Conservation (phyloP, 2,113 vertebrate species). For the Psilopogon haemacephalus region DNA sequence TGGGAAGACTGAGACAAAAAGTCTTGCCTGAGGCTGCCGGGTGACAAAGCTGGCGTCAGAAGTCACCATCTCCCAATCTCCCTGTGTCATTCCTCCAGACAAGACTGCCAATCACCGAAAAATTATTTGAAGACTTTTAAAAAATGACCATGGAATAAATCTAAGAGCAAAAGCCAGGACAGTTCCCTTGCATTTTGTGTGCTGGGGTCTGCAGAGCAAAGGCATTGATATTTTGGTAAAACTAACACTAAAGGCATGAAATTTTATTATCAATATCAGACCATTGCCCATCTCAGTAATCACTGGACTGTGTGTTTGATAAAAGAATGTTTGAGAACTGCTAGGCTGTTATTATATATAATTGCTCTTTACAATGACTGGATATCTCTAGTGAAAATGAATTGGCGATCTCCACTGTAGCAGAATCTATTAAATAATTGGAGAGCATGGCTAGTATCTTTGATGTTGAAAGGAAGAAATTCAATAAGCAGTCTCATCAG, state of each 20-base stretch:
- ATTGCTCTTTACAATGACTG: slow-evolving; percentile 71
- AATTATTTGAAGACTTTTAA: neutral
- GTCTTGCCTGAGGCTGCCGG: neutral
- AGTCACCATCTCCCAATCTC: neutral
- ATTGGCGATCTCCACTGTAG: slow-evolving; percentile 56
- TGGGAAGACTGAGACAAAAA: neutral
- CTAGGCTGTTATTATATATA: slow-evolving; percentile 69
- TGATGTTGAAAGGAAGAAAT: slow-evolving; percentile 72
- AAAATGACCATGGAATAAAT: slow-evolving; percentile 22
- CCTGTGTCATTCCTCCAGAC: slow-evolving; percentile 11
- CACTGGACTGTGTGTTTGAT: slow-evolving; percentile 55
- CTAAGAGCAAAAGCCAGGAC: neutral
- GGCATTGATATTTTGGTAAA: slow-evolving; percentile 34
- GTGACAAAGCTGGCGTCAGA: neutral
- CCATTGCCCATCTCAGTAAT: slow-evolving; percentile 50
- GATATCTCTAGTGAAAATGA: slow-evolving; percentile 66
- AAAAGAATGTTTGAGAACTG: slow-evolving; percentile 62
- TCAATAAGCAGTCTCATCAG: slow-evolving; percentile 68
- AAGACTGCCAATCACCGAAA: neutral
- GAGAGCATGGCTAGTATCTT: slow-evolving; percentile 64
- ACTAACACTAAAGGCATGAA: slow-evolving; percentile 14
- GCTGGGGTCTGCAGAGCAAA: neutral
- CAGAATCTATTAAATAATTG: slow-evolving; percentile 77
- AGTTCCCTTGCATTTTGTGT: neutral
- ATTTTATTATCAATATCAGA: slow-evolving; percentile 53